phyloP scores from a whole-genome alignment of 2,888 invertebrate species.

The Pollenia labialis region DNA sequence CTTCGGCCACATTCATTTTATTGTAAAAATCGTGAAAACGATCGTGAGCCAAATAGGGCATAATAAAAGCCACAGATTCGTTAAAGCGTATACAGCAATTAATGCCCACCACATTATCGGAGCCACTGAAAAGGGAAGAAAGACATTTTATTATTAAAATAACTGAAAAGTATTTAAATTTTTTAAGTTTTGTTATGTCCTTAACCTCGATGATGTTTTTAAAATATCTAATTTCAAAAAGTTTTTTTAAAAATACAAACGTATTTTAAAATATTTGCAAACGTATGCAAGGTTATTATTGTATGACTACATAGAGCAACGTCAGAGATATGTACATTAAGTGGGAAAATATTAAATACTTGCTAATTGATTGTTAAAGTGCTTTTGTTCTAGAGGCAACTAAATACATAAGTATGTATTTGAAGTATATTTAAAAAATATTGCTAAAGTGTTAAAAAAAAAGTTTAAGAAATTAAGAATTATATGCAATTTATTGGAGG shows the following conservation, averaged over 20 bases:
- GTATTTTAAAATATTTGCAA: constrained; percentile 19
- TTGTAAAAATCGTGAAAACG: constrained; percentile 91
- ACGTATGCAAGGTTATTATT: constrained; percentile 9
- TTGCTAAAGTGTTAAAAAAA: too few species aligned
- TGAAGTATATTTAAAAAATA: too few species aligned
- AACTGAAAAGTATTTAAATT: constrained; percentile 6
- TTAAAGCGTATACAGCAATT: constrained; percentile 90
- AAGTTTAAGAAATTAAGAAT: too few species aligned
- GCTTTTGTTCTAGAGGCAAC: background rate
- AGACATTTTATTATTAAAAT: constrained; percentile 19
- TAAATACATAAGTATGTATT: background rate
- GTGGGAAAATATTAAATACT: constrained; percentile 14
- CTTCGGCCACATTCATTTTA: constrained; percentile 88
- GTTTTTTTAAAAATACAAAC: background rate
- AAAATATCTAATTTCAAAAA: background rate
- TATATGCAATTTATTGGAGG: too few species aligned
- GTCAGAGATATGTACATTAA: constrained; percentile 26
- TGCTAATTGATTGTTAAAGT: constrained; percentile 18
- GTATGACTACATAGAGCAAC: constrained; percentile 23
- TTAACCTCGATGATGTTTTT: background rate
- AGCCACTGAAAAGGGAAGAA: constrained; percentile 85
- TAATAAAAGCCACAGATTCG: constrained; percentile 93
- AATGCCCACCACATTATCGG: constrained; percentile 92
- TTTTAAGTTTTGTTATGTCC: background rate
- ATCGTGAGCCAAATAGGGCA: constrained; percentile 94